Evolutionary conservation across 2,797 vertebrate species (phyloP), one percentile per base, ranked within the genome.

Genomic region (Cyprinodon diabolis): DNA sequence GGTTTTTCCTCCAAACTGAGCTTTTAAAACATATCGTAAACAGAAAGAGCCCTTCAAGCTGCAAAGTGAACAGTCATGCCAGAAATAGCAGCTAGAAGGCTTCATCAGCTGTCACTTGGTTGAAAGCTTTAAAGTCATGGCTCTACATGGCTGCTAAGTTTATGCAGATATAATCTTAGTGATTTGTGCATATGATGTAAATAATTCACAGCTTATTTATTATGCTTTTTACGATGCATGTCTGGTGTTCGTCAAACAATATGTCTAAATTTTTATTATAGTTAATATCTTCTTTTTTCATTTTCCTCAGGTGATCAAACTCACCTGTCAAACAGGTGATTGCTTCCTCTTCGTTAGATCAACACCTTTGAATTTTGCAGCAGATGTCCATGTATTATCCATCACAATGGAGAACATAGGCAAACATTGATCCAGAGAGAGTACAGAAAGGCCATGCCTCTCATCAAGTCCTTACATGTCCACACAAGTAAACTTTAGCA

Each of bases 291-390:
- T 30, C 47, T 70, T 23, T 23, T 0, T 30, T 56, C 45, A 37
- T 62, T 72, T 17, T 56, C 66, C 68, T 30, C 40, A 68, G 63
- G 71, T 51, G 68, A 71, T n/a, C 69, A 48, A 15, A 6, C 54
- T 71, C 25, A 79, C 51, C 69, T 81, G 79, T 86, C 77, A 82
- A 72, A 45, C 52, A 66, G 60, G 56, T 56, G 65, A 77, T 65
- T 76, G 78, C 72, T 71, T 69, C 69, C 54, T 30, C 9, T 0
- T 21, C 13, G 77, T 66, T 65, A 75, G 67, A 47, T 68, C 79
- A 77, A 69, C 71, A 66, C 19, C 60, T 52, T 78, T 76, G 71
- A 25, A 85, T 80, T 80, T 74, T 77, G 17, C 71, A 79, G 76
- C 67, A 69, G 35, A 25, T 0, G 48, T 70, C 80, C 51, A 71